Evolutionary conservation across 2,888 invertebrate genomes (phyloP).

Genomic region (Nomada fucata): DNA sequence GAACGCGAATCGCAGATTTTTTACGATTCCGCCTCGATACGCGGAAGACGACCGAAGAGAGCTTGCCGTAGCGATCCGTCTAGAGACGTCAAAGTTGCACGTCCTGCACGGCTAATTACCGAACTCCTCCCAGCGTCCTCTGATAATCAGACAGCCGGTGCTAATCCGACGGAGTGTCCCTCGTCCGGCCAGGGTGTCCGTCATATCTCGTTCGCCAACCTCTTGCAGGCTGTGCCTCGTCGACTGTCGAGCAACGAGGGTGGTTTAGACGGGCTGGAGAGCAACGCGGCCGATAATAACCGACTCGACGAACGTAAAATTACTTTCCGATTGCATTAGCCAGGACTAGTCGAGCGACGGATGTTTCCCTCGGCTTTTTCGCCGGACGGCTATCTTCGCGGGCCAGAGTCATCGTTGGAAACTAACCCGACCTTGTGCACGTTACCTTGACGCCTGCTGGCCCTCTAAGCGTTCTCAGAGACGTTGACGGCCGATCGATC

Average conservation of each 20-base stretch:
- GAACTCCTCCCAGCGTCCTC: neutral
- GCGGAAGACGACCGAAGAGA: constrained; percentile 35
- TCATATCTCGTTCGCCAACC: constrained; percentile 59
- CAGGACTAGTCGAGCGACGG: constrained; percentile 14
- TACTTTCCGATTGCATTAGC: constrained; percentile 66
- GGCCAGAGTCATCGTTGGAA: neutral
- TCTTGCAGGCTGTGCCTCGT: constrained; percentile 37
- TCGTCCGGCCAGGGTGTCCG: constrained; percentile 49
- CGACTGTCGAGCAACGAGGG: constrained; percentile 27
- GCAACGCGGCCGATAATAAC: constrained; percentile 59
- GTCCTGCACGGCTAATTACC: constrained; percentile 58
- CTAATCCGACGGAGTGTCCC: constrained; percentile 52
- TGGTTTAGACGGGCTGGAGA: constrained; percentile 45
- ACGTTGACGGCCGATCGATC: too few species aligned
- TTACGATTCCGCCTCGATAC: neutral
- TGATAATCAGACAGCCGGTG: constrained; percentile 44
- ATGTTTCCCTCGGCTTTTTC: constrained; percentile 21
- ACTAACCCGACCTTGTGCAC: too few species aligned
- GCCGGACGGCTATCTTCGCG: neutral
- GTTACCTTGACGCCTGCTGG: too few species aligned
- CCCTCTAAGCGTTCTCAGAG: too few species aligned
- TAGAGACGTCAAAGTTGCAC: constrained; percentile 63
- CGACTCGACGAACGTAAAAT: constrained; percentile 62
- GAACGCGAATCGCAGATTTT: neutral
- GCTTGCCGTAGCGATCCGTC: constrained; percentile 58